Percentiles rank a stretch among this genome's conserved stretches.
These are phyloP conservation scores for Acanthopleura granulata DNA, from an alignment of 2,888 invertebrate species.

Conservation along the genomic window DNA sequence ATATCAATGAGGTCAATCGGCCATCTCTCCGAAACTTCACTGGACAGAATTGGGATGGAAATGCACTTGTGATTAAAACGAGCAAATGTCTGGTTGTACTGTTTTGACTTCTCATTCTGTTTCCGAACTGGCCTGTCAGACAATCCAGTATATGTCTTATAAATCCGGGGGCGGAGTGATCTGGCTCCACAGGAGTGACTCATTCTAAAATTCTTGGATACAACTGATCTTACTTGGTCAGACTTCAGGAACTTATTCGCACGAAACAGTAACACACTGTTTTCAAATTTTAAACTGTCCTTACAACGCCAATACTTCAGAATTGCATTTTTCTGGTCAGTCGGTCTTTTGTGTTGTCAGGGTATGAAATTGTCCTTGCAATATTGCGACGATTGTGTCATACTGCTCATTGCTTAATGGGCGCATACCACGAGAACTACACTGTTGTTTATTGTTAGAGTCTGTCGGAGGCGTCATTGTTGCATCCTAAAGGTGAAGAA, in stretches of 20 bases:
- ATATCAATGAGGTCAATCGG: constrained; percentile 26
- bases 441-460: no score
- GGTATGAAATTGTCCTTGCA: background rate
- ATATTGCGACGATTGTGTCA: constrained; percentile 2
- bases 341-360: background rate
- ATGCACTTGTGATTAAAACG: background rate
- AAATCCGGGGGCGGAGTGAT: background rate
- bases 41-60: background rate
- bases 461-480: no score
- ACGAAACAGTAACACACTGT: no score
- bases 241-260: no score
- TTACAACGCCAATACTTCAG: background rate
- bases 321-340: background rate
- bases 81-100: background rate
- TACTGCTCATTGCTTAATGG: background rate
- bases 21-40: background rate
- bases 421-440: background rate
- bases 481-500: no score
- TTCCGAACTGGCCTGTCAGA: background rate
- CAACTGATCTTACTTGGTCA: no score
- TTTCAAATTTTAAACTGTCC: background rate
- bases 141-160: background rate
- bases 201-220: no score
- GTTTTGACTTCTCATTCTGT: background rate
- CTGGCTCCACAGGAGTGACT: background rate